These are phyloP conservation scores for Neodiprion fabricii DNA, from an alignment of 1,140 invertebrate species.

Conservation along the genomic window DNA sequence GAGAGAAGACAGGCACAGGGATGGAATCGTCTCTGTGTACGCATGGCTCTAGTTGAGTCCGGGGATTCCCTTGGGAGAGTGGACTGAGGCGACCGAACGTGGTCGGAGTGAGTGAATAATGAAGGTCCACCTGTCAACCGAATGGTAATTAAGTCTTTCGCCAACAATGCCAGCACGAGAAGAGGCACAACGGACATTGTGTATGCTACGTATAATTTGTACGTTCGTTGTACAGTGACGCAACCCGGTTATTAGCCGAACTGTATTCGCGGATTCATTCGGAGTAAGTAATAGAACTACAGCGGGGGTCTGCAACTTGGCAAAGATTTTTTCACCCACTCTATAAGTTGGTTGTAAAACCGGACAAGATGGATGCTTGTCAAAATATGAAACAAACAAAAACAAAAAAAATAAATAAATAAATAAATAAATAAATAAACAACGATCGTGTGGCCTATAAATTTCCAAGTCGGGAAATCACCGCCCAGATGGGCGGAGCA, in stretches of 20 bases:
- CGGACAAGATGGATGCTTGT: no score
- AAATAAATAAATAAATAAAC: no score
- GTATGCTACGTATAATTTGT: neutral
- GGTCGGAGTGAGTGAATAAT: neutral
- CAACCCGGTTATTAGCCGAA: neutral
- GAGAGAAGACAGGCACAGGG: no score
- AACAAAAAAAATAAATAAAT: no score
- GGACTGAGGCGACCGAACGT: neutral
- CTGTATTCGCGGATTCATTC: neutral
- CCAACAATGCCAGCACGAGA: neutral
- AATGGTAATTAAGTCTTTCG: constrained; percentile 5
- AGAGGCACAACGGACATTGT: neutral
- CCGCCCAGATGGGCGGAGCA: no score
- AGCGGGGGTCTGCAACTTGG: no score
- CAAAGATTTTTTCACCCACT: no score
- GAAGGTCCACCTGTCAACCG: neutral
- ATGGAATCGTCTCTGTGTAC: neutral
- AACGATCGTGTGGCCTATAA: no score
- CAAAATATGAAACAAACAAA: no score
- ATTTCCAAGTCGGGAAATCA: no score
- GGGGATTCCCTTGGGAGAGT: neutral
- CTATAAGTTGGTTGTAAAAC: no score
- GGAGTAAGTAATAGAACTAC: no score
- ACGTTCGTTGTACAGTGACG: neutral
- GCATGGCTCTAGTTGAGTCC: neutral